Percentiles rank a stretch among this genome's conserved stretches.
Evolutionary conservation across 2,888 invertebrate genomes (phyloP).

Genomic region (Eilema caniola): DNA sequence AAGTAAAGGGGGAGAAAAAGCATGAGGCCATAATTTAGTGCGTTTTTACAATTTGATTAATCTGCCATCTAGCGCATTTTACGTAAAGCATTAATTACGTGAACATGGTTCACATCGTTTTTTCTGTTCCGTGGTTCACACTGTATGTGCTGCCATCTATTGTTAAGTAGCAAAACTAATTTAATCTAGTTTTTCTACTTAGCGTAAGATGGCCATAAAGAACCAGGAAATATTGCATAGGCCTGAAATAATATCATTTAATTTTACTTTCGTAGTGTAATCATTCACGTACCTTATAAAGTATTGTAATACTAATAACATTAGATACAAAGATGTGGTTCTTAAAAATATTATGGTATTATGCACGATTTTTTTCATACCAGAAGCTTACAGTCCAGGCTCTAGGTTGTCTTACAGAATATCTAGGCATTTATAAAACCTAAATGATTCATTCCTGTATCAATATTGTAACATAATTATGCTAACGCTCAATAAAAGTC

Average conservation of each 20-base stretch:
- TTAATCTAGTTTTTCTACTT: slow-evolving; percentile 49
- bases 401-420: background rate
- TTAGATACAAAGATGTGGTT: background rate
- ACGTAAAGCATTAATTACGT: background rate
- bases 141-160: slow-evolving; percentile 40
- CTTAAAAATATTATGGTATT: background rate
- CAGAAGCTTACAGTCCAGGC: background rate
- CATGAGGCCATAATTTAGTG: no score
- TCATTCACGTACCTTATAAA: background rate
- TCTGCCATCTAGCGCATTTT: slow-evolving; percentile 16
- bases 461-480: background rate
- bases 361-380: background rate
- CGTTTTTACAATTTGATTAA: background rate
- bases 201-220: slow-evolving; percentile 56
- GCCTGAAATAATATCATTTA: background rate
- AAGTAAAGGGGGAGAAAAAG: no score
- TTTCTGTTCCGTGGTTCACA: no score
- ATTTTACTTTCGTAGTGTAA: background rate
- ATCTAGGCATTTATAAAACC: background rate
- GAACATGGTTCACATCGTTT: background rate
- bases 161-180: slow-evolving; percentile 35
- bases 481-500: background rate
- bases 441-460: background rate
- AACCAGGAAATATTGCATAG: background rate
- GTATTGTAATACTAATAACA: no score